Conservation (phyloP, 2,888 invertebrate species). For the Tenthredo notha region DNA sequence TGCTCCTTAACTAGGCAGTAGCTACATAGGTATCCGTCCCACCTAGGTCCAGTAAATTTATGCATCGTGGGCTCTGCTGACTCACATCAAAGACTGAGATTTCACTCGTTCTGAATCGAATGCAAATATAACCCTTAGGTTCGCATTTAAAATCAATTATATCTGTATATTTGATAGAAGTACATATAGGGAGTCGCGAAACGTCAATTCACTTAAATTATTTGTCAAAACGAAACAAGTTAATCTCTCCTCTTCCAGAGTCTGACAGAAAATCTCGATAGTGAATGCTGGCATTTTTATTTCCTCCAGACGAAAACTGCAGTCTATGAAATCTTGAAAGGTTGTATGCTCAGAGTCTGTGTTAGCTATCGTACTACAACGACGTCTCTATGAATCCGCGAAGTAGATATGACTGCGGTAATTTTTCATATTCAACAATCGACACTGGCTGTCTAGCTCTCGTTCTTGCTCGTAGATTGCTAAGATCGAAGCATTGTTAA, state of each 20-base stretch:
- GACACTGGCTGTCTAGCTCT: background rate
- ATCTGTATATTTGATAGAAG: background rate
- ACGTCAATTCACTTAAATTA: background rate
- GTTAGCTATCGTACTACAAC: background rate
- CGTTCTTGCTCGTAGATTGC: background rate
- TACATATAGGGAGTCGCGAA: background rate
- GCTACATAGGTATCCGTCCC: background rate
- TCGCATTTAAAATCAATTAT: background rate
- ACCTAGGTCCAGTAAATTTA: background rate
- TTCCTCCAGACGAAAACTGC: background rate
- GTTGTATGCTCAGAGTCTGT: background rate
- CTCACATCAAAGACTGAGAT: background rate
- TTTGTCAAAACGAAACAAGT: background rate
- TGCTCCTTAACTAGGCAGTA: background rate
- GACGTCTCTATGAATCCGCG: background rate
- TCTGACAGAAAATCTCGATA: background rate
- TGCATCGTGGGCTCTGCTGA: background rate
- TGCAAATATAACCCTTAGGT: background rate
- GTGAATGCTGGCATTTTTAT: background rate
- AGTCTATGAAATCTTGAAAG: background rate
- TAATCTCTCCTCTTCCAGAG: background rate
- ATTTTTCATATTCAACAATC: slow-evolving; percentile 14
- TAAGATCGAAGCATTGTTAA: slow-evolving; percentile 30
- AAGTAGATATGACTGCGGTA: background rate
- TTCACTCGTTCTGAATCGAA: background rate